A percentile compares a stretch with the other conserved stretches of the same genome.
Conservation (phyloP, 1,140 invertebrate genomes). For the Chrysoperla carnea region DNA sequence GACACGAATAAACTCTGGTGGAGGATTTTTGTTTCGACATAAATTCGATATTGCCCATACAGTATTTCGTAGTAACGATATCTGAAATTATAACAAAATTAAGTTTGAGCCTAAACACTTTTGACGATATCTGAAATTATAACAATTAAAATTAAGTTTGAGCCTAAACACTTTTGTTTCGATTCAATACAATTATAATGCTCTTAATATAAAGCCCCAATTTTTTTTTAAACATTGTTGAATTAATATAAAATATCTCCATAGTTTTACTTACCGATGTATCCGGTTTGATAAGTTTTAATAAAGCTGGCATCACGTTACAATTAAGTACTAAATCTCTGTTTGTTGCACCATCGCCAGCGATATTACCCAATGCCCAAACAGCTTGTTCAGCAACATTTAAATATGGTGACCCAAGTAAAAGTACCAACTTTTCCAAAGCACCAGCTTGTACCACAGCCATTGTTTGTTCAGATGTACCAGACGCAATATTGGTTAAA, state of each 20-base stretch:
- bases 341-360: conserved; percentile 64
- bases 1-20: conserved; percentile 58
- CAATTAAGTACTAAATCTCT: conserved; percentile 56
- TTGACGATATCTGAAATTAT: conserved; percentile 14
- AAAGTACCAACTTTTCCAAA: conserved; percentile 62
- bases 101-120: too few species aligned
- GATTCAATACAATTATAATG: too few species aligned
- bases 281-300: conserved; percentile 43
- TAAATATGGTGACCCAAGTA: conserved; percentile 53
- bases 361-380: conserved; percentile 96
- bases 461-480: conserved; percentile 77
- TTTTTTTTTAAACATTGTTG: too few species aligned
- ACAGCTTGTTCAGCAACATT: conserved; percentile 91
- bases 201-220: too few species aligned
- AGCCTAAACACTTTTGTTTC: not conserved
- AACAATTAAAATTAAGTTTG: conserved; percentile 3
- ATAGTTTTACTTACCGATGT: conserved; percentile 26
- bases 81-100: conserved; percentile 6
- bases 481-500: conserved; percentile 94
- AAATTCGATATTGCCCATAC: conserved; percentile 89
- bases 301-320: conserved; percentile 43
- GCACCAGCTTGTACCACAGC: conserved; percentile 74
- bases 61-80: conserved; percentile 29
- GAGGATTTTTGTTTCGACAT: conserved; percentile 81
- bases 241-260: too few species aligned